phyloP scores from a whole-genome alignment of 2,888 invertebrate genomes.

The Ormia ochracea region DNA sequence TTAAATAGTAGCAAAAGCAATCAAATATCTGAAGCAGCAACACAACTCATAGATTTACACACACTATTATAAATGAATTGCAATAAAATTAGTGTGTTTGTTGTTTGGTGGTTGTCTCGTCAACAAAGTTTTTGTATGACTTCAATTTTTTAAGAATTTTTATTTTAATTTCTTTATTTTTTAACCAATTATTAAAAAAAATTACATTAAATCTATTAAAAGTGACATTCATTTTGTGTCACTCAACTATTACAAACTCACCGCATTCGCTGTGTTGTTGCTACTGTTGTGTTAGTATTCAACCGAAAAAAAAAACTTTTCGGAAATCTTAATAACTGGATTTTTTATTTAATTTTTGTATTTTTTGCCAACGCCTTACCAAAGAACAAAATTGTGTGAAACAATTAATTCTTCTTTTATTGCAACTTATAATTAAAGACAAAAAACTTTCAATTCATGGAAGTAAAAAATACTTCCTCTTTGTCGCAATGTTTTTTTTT shows the following conservation, averaged over 20 bases:
- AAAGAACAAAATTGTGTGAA: background rate
- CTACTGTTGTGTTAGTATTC: slow-evolving; percentile 45
- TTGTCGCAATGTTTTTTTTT: slow-evolving; percentile 47
- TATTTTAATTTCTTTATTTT: slow-evolving; percentile 16
- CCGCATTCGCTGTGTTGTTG: slow-evolving; percentile 53
- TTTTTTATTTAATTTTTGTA: slow-evolving; percentile 16
- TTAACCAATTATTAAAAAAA: slow-evolving; percentile 30
- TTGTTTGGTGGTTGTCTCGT: slow-evolving; percentile 21
- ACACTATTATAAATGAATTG: slow-evolving; percentile 36
- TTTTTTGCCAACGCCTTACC: background rate
- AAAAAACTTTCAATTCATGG: slow-evolving; percentile 27
- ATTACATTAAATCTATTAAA: slow-evolving; percentile 36
- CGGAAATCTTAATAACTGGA: slow-evolving; percentile 24
- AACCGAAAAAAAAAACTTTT: slow-evolving; percentile 27
- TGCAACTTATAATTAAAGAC: background rate
- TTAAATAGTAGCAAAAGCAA: slow-evolving; percentile 20
- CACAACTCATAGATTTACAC: slow-evolving; percentile 14
- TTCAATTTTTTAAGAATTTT: slow-evolving; percentile 51
- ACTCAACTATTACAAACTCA: slow-evolving; percentile 53
- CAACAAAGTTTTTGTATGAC: slow-evolving; percentile 56
- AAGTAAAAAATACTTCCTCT: slow-evolving; percentile 38
- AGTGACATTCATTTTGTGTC: slow-evolving; percentile 55
- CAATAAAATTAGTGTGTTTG: slow-evolving; percentile 32
- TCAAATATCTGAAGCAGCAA: slow-evolving; percentile 24
- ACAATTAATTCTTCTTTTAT: background rate